A percentile compares a stretch with the other conserved stretches of the same genome.
Conservation (phyloP, 2,888 invertebrate genomes). For the Ischnus inquisitorius region DNA sequence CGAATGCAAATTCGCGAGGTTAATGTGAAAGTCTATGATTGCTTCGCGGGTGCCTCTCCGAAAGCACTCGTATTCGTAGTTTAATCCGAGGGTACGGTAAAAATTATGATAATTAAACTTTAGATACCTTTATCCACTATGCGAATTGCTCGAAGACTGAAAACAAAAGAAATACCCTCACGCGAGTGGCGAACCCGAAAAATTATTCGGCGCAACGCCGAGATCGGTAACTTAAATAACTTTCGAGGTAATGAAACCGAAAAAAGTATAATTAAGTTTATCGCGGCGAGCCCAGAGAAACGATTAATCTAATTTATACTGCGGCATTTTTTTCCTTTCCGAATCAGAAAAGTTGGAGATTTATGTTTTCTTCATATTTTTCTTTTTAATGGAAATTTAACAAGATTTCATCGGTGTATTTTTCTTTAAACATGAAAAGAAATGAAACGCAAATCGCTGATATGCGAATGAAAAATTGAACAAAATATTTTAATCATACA, state of each 20-base stretch:
- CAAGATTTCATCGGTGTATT: too few species aligned
- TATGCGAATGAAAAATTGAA: too few species aligned
- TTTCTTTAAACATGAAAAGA: too few species aligned
- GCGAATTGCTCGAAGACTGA: not conserved
- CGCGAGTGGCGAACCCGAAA: not conserved
- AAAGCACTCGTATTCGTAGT: not conserved
- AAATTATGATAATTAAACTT: not conserved
- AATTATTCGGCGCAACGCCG: not conserved
- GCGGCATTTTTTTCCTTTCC: not conserved
- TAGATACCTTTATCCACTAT: not conserved
- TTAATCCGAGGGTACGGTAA: not conserved
- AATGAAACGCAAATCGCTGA: too few species aligned
- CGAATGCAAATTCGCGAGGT: not conserved
- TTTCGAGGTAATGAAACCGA: not conserved
- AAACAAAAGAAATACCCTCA: not conserved
- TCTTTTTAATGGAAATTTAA: too few species aligned
- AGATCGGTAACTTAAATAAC: not conserved
- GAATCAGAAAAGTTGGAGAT: not conserved
- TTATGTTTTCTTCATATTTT: too few species aligned
- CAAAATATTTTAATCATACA: too few species aligned
- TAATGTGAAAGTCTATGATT: not conserved
- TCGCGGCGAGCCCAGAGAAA: not conserved
- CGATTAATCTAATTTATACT: not conserved
- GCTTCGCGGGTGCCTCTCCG: not conserved
- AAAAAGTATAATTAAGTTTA: not conserved